Evolutionary conservation across 2,797 vertebrate species (phyloP).

Genomic region (Neosalanx taihuensis): DNA sequence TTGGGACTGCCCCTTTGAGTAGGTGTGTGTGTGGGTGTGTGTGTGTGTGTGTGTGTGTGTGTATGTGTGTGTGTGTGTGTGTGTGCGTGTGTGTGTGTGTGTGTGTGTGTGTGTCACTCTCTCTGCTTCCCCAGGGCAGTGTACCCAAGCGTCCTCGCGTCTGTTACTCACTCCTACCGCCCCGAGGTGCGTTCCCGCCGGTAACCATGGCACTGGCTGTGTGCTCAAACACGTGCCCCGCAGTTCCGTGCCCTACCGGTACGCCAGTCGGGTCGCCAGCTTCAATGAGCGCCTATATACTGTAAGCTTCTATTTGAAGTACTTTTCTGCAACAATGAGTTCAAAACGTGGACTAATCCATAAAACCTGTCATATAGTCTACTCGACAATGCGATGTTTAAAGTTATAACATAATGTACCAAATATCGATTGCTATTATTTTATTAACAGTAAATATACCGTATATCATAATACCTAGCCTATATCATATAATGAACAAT

Average conservation of each 20-base stretch:
- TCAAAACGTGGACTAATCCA: neutral
- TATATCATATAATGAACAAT: too few relatives aligned
- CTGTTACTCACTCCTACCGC: constrained; percentile 17
- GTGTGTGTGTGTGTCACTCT: neutral
- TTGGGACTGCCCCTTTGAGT: constrained; percentile 4
- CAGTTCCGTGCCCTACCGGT: constrained; percentile 38
- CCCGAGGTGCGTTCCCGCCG: constrained; percentile 59
- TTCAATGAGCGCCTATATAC: neutral
- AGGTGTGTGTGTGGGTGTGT: neutral
- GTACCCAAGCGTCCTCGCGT: constrained; percentile 36
- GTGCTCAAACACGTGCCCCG: constrained; percentile 66
- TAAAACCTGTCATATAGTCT: neutral
- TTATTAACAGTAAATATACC: neutral
- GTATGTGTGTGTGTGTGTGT: neutral
- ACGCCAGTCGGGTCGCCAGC: neutral
- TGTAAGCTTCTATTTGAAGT: neutral
- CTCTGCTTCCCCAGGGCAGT: constrained; percentile 23
- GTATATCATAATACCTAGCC: too few relatives aligned
- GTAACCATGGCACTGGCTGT: constrained; percentile 71
- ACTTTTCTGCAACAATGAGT: neutral
- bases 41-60: neutral
- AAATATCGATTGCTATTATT: neutral
- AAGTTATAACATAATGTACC: neutral
- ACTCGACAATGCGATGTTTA: neutral
- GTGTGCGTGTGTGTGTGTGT: neutral